A percentile compares a stretch with the other conserved stretches of the same genome.
phyloP scores from a whole-genome alignment of 2,888 invertebrate genomes.

The Drosophila longiperda region DNA sequence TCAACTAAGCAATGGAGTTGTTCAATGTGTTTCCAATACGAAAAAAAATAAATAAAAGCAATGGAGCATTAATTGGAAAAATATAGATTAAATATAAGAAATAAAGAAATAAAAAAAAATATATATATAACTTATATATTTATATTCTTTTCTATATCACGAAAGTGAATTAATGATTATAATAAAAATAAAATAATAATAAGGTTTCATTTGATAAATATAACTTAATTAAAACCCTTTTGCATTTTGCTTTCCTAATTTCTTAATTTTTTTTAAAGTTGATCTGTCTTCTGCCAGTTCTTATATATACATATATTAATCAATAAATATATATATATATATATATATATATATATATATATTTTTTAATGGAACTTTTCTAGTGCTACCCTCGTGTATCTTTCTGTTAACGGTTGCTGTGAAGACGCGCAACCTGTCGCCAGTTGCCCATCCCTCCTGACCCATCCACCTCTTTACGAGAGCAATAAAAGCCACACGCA shows the following conservation, averaged over 20 bases:
- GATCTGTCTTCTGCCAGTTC: not conserved
- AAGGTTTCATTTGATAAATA: not conserved
- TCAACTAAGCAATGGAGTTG: constrained; percentile 2
- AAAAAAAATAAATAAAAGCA: not conserved
- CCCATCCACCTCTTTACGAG: constrained; percentile 26
- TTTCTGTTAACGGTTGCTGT: constrained; percentile 46
- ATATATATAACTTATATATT: not conserved
- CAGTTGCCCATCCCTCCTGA: constrained; percentile 37
- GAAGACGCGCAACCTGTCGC: constrained; percentile 74
- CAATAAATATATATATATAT: constrained; percentile 15
- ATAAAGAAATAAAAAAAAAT: not conserved
- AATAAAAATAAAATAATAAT: not conserved
- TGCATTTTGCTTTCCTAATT: not conserved
- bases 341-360: constrained; percentile 7
- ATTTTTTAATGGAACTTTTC: constrained; percentile 12
- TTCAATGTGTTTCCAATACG: not conserved
- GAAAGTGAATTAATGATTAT: not conserved
- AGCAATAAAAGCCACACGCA: constrained; percentile 77
- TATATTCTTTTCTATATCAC: not conserved
- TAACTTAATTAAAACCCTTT: not conserved
- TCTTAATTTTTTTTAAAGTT: not conserved
- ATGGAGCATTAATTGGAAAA: not conserved
- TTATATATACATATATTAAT: constrained; percentile 8
- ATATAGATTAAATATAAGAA: not conserved
- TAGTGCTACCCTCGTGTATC: constrained; percentile 37